Conservation (phyloP, 64 coral and sea anemone species). For the Actinia tenebrosa region DNA sequence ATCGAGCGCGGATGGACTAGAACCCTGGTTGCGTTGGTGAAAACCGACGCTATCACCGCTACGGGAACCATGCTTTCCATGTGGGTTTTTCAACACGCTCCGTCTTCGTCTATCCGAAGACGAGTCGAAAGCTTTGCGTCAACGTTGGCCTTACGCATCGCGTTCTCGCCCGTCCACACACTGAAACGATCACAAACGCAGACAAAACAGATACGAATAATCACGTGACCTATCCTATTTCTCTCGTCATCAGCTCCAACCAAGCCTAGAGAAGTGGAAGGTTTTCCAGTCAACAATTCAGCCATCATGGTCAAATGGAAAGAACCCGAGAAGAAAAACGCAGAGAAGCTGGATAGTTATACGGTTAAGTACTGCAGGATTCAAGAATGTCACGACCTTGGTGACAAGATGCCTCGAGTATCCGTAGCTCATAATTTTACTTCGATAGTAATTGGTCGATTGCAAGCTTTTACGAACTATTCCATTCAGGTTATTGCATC, state of each 20-base stretch:
- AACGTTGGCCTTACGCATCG: too few species aligned
- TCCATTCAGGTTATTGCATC: conserved; percentile 16
- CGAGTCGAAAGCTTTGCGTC: too few species aligned
- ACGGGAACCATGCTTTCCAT: too few species aligned
- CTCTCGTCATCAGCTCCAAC: background rate
- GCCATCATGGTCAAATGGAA: conserved; percentile 36
- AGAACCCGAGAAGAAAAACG: conserved; percentile 21
- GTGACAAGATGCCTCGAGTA: background rate
- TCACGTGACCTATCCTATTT: background rate
- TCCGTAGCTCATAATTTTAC: conserved; percentile 36
- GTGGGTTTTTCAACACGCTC: too few species aligned
- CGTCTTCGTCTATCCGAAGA: too few species aligned
- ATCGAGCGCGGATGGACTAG: too few species aligned
- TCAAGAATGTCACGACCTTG: background rate
- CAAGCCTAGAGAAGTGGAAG: conserved; percentile 22
- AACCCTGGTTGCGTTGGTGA: too few species aligned
- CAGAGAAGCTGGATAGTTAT: background rate
- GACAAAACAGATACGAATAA: background rate
- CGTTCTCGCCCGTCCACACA: too few species aligned
- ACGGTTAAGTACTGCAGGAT: conserved; percentile 8
- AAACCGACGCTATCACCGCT: too few species aligned
- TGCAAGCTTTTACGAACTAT: conserved; percentile 48
- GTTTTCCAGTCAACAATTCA: conserved; percentile 27
- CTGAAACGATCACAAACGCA: too few species aligned
- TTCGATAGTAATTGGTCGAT: conserved; percentile 16